A percentile compares a stretch with the other conserved stretches of the same genome.
Evolutionary conservation across 1,140 invertebrate species (phyloP).

Genomic region (Lerema accius): DNA sequence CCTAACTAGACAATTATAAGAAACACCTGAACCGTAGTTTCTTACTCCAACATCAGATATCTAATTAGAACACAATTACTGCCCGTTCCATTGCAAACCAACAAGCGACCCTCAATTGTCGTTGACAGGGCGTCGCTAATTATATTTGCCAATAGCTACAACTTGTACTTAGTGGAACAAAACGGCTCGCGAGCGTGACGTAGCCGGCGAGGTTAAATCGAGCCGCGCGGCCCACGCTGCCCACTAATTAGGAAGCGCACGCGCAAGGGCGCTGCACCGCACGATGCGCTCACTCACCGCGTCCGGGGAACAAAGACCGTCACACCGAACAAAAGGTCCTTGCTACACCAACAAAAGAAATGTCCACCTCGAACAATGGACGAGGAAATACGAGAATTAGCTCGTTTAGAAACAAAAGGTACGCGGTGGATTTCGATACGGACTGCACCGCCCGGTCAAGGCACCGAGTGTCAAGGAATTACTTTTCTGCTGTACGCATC

Average conservation of each 20-base stretch:
- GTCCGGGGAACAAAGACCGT: conserved; percentile 46
- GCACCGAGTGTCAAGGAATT: conserved; percentile 32
- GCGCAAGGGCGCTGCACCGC: conserved; percentile 65
- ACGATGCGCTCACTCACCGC: conserved; percentile 42
- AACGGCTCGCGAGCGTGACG: conserved; percentile 49
- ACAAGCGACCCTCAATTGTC: not conserved
- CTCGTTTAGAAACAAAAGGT: conserved; percentile 53
- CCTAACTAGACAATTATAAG: too few relatives aligned
- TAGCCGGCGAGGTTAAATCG: conserved; percentile 66
- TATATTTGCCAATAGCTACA: conserved; percentile 1
- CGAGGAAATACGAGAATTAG: conserved; percentile 44
- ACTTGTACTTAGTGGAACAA: conserved; percentile 24
- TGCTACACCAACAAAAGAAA: conserved; percentile 50
- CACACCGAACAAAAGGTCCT: conserved; percentile 49
- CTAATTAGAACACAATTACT: not conserved
- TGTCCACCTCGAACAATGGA: conserved; percentile 35
- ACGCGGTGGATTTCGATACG: conserved; percentile 53
- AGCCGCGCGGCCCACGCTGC: conserved; percentile 60
- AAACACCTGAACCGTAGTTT: too few relatives aligned
- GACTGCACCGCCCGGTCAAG: conserved; percentile 35
- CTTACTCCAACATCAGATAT: not conserved
- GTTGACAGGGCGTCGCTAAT: not conserved
- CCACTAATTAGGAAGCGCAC: conserved; percentile 74
- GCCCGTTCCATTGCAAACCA: not conserved
- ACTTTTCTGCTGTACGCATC: not conserved